Evolutionary conservation across 2,888 invertebrate genomes (phyloP).

Genomic region (Brachylomia viminalis): DNA sequence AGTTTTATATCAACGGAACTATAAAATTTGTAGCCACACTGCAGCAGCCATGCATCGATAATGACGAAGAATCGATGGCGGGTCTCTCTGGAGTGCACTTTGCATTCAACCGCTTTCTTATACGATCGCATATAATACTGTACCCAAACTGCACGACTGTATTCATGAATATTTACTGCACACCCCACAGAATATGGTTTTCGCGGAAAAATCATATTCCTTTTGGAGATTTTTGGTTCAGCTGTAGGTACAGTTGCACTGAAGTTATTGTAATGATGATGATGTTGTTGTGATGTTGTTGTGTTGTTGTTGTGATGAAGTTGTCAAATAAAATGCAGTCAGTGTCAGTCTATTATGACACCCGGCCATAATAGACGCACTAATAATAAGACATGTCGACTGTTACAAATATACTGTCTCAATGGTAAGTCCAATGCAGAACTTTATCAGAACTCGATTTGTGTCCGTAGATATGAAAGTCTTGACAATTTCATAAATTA

Average conservation of each 20-base stretch:
- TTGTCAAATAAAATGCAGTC: neutral
- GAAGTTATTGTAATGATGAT: constrained; percentile 2
- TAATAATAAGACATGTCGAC: neutral
- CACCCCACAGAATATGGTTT: constrained; percentile 71
- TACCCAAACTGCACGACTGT: constrained; percentile 68
- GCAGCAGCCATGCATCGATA: constrained; percentile 68
- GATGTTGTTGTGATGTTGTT: neutral
- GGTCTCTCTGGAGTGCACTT: constrained; percentile 70
- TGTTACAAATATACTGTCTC: neutral
- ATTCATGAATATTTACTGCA: constrained; percentile 78
- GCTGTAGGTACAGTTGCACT: constrained; percentile 8
- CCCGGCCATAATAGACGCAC: neutral
- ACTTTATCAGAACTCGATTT: neutral
- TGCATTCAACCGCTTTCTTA: constrained; percentile 76
- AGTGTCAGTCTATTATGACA: too few species aligned
- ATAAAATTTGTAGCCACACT: constrained; percentile 42
- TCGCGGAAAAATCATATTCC: constrained; percentile 60
- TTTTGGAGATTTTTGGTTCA: constrained; percentile 34
- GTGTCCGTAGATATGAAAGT: neutral
- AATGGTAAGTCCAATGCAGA: neutral
- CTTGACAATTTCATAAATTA: constrained; percentile 32
- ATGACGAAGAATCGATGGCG: constrained; percentile 69
- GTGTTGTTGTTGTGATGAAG: neutral
- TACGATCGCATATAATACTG: constrained; percentile 72
- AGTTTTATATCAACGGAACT: constrained; percentile 20